Base-by-base conservation (phyloP, 2,797 vertebrate species). In the Notolepis coatsorum region DNA sequence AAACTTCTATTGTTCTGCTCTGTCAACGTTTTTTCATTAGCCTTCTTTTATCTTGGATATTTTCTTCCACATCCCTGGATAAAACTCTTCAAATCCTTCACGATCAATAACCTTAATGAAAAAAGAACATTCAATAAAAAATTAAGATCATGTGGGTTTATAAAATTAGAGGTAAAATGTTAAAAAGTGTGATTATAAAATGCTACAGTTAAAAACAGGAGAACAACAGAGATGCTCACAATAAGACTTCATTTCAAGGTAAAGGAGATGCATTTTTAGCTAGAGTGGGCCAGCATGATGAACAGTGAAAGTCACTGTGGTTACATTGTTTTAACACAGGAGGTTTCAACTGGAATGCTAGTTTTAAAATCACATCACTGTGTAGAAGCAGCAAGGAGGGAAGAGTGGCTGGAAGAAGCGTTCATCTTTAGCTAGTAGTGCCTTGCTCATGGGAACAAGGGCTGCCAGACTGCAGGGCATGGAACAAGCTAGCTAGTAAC, bases 81-180 rank as follows among this genome's bases (percentile, higher is more conserved):
- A 96, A 95, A 96, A 98, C 95, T 98, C 96, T 97, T 97, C 96
- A 94, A 95, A 95, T 95, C 96, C 96, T 96, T 97, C 96, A 94
- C 94, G 95, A 95, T 94, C 94, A 97, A 96, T 97, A 96, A 96
- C 96, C 95, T 98, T 97, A 95, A 96, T 96, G 94, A 95, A 97
- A 97, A 96, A 97, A 97, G 94, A 97, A 97, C 96, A 98, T 97
- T 97, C 94, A 97, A 95, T 96, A 95, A 94, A 95, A 94, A 95
- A 96, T 96, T 96, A 96, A 95, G 94, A 93, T 97, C 93, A 95
- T 93, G n/a, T n/a, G 90, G 89, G 89, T 92, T 94, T 95, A 38
- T 49, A 46, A 66, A 63, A 70, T 66, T n/a, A 46, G 74, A n/a
- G n/a, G n/a, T 63, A 10, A 71, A 56, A 68, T 55, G 5, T 68